Conservation (phyloP, 2,888 invertebrate genomes). For the Clistopyga incitator region DNA sequence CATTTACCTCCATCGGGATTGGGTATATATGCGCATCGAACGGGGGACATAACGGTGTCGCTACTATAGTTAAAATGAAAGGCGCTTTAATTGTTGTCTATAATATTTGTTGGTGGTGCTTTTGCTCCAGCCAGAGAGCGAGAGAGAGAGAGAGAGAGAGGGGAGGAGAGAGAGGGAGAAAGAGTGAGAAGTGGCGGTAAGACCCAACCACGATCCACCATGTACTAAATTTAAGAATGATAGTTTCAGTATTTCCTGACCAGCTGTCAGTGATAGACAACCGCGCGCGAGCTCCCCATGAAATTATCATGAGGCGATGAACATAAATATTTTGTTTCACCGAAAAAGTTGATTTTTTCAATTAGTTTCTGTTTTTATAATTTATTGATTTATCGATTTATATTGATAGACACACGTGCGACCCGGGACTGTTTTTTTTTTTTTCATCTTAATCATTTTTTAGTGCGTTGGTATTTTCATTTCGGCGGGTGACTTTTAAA, state of each 20-base stretch:
- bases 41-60: constrained; percentile 77
- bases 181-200: constrained; percentile 28
- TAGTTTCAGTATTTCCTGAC: constrained; percentile 84
- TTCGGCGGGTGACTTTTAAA: neutral
- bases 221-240: constrained; percentile 81
- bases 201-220: constrained; percentile 32
- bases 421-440: neutral
- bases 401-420: neutral
- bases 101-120: constrained; percentile 72
- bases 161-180: neutral
- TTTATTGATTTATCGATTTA: neutral
- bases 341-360: constrained; percentile 16
- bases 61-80: constrained; percentile 83
- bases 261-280: constrained; percentile 84
- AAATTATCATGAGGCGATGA: constrained; percentile 30
- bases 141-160: neutral
- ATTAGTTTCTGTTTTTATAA: constrained; percentile 5
- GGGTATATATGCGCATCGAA: constrained; percentile 58
- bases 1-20: constrained; percentile 79
- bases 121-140: constrained; percentile 26
- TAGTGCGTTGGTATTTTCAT: constrained; percentile 13
- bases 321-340: constrained; percentile 36
- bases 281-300: constrained; percentile 44
- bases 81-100: constrained; percentile 82
- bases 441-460: neutral